Evolutionary conservation across 2,797 vertebrate species (phyloP), one percentile per base, ranked within the genome.

Genomic region (Otolemur crassicaudatus): DNA sequence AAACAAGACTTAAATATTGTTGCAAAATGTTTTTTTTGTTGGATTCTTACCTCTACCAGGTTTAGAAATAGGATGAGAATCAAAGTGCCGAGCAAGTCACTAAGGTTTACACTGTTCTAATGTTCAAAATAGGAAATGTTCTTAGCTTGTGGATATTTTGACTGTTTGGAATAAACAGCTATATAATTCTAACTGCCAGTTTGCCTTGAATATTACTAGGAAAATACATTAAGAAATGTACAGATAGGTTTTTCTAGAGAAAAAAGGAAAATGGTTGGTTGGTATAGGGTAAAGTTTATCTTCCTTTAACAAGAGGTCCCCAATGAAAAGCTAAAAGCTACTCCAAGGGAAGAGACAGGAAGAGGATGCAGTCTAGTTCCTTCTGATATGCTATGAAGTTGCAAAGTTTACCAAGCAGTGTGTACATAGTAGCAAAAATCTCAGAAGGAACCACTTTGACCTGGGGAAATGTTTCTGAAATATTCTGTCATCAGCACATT

Each of bases 281-380:
- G 82, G 79, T 89, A 97, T 61, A 40, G 27, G 46, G 60, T 96
- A 94, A 97, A 97, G 96, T 98, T 98, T 98, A 98, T 98, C 96
- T 96, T 97, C 95, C 90, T 96, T 77, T 94, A 97, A 92, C 90
- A 98, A 97, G 43, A 98, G 94, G 93, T 93, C 65, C 65, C 65
- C 93, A 58, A 29, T 70, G 43, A 97, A 98, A 98, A 94, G 96
- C 97, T 94, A 87, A 98, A 98, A 96, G 97, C 94, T 97, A 98
- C 96, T 96, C 82, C 31, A 75, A 97, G 83, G 86, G 98, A 98
- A 98, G 98, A 98, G 98, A 98, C 99, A 99, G 99, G 99, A 99
- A 99, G 98, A 99, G 99, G 99, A 99, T 99, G 98, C 98, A 98
- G 98, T 97, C 98, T 95, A 98, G 98, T 99, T 99, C 99, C 99